These are phyloP conservation scores for Thamnophis sirtalis DNA, from an alignment of 2,113 vertebrate species.

Conservation along the genomic window DNA sequence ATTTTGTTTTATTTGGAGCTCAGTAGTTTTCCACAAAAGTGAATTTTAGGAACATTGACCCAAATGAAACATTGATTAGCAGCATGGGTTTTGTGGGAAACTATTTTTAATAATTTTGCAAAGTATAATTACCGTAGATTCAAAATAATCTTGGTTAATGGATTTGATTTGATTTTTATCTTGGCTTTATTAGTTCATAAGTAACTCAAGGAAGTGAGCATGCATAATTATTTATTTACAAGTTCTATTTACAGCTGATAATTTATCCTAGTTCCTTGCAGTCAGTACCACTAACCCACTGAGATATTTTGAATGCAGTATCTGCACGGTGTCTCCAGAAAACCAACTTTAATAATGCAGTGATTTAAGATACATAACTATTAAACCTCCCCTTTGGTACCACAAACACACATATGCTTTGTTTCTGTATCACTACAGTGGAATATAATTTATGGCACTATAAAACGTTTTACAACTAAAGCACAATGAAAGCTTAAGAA, in stretches of 20 bases:
- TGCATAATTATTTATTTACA: background rate
- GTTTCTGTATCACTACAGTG: constrained; percentile 64
- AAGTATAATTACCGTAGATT: background rate
- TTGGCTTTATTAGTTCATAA: background rate
- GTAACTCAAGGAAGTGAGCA: background rate
- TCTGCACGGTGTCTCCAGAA: constrained; percentile 33
- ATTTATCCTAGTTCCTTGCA: background rate
- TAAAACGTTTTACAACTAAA: constrained; percentile 75
- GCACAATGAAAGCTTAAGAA: constrained; percentile 72
- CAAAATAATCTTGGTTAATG: background rate
- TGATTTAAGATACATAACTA: constrained; percentile 58
- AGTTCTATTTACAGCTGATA: background rate
- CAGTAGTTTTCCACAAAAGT: background rate
- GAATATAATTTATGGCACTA: constrained; percentile 77
- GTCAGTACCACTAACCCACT: background rate
- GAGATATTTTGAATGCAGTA: constrained; percentile 47
- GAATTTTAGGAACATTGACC: background rate
- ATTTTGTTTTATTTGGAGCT: background rate
- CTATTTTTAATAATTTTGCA: background rate
- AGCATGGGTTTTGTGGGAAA: background rate
- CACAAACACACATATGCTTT: constrained; percentile 50
- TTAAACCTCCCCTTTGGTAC: constrained; percentile 45
- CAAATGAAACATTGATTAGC: background rate
- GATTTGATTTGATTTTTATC: background rate
- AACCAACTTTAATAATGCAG: constrained; percentile 48